phyloP scores from a whole-genome alignment of 2,888 invertebrate species.

The Amblyjoppa proteus region DNA sequence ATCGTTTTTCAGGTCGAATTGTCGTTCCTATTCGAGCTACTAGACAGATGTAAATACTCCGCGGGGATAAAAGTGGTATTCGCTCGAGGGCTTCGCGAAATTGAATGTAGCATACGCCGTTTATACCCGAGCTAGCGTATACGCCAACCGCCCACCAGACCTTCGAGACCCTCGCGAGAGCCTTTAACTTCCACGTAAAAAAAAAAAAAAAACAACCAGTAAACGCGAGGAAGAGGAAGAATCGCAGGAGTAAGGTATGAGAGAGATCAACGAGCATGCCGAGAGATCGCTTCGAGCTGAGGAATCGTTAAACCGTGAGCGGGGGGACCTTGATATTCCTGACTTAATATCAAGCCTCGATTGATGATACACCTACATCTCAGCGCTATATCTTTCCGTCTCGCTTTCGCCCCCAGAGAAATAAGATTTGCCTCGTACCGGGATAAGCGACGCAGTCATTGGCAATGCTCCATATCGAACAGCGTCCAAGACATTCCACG shows the following conservation, averaged over 20 bases:
- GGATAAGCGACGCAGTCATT: conserved; percentile 12
- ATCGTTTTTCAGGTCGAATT: background rate
- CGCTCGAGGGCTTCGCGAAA: conserved; percentile 61
- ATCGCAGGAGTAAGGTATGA: conserved; percentile 31
- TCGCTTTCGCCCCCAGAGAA: conserved; percentile 43
- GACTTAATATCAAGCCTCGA: conserved; percentile 67
- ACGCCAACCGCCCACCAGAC: conserved; percentile 59
- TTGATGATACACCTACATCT: conserved; percentile 67
- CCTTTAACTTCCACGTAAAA: conserved; percentile 55
- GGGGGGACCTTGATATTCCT: conserved; percentile 64
- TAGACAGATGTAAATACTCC: conserved; percentile 58
- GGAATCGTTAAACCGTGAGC: conserved; percentile 63
- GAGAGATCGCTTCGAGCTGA: conserved; percentile 58
- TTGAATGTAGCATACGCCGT: conserved; percentile 63
- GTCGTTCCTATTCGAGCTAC: conserved; percentile 22
- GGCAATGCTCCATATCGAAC: conserved; percentile 21
- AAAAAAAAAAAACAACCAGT: conserved; percentile 1
- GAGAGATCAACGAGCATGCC: conserved; percentile 33
- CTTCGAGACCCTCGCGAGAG: conserved; percentile 39
- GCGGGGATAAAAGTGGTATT: conserved; percentile 40
- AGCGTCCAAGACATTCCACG: background rate
- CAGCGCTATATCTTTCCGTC: conserved; percentile 52
- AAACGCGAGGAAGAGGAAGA: conserved; percentile 20
- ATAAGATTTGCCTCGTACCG: conserved; percentile 15
- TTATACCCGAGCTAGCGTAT: conserved; percentile 54